Conservation (phyloP, 2,888 invertebrate species). For the Lacanobia oleracea region DNA sequence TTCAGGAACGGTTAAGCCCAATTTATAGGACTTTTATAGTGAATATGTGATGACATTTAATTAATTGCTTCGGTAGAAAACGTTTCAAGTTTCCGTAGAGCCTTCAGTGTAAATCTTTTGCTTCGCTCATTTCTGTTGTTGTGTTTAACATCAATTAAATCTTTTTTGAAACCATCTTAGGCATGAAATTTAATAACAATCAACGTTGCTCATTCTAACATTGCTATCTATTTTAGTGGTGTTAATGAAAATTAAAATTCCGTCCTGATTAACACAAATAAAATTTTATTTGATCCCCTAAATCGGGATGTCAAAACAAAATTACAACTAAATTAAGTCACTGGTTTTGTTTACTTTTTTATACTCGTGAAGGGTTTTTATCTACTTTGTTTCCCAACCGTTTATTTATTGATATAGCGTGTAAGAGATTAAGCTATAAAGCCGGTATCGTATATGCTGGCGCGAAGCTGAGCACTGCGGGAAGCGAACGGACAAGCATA, state of each 20-base stretch:
- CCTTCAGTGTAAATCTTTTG: slow-evolving; percentile 15
- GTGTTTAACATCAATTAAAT: slow-evolving; percentile 19
- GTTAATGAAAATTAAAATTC: slow-evolving; percentile 41
- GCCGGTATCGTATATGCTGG: slow-evolving; percentile 74
- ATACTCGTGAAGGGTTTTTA: slow-evolving; percentile 62
- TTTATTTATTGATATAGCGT: slow-evolving; percentile 87
- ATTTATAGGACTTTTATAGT: slow-evolving; percentile 75
- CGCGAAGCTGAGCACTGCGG: slow-evolving; percentile 86
- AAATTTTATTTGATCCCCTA: slow-evolving; percentile 41
- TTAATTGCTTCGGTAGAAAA: slow-evolving; percentile 55
- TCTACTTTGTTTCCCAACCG: slow-evolving; percentile 79
- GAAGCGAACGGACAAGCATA: slow-evolving; percentile 79
- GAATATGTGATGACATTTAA: slow-evolving; percentile 64
- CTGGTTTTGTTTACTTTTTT: slow-evolving; percentile 60
- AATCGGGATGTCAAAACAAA: slow-evolving; percentile 53
- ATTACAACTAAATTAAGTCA: slow-evolving; percentile 57
- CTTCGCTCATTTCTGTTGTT: slow-evolving; percentile 20
- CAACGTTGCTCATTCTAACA: neutral
- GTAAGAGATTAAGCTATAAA: slow-evolving; percentile 89
- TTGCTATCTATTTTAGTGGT: neutral
- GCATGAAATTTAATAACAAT: neutral
- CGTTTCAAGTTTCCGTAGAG: slow-evolving; percentile 35
- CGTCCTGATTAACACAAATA: slow-evolving; percentile 33
- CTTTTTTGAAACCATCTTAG: neutral
- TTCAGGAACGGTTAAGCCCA: slow-evolving; percentile 71